Conservation (phyloP, 2,113 vertebrate species). For the Protobothrops mucrosquamatus region DNA sequence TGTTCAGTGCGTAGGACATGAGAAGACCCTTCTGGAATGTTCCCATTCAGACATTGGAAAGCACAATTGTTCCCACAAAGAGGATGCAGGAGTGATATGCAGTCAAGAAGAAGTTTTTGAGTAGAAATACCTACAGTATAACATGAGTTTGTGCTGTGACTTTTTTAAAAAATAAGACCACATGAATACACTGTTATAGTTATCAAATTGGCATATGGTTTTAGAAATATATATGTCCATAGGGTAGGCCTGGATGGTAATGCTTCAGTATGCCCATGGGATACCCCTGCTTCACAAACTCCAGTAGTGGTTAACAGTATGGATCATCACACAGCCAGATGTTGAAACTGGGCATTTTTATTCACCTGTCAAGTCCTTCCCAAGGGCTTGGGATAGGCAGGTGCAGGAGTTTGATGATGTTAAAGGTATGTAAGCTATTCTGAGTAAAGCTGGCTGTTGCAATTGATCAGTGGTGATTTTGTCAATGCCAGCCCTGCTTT, state of each 20-base stretch:
- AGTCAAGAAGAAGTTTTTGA: conserved; percentile 55
- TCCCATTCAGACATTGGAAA: conserved; percentile 72
- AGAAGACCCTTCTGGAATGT: conserved; percentile 83
- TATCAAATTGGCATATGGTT: background rate
- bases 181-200: background rate
- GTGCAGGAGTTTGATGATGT: background rate
- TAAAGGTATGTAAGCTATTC: background rate
- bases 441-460: background rate
- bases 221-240: background rate
- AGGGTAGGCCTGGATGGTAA: background rate
- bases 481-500: background rate
- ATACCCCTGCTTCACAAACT: background rate
- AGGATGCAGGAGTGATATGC: conserved; percentile 89
- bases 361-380: background rate
- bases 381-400: background rate
- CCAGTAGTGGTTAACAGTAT: background rate
- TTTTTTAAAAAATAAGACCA: background rate
- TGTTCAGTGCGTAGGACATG: conserved; percentile 79
- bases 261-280: background rate
- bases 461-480: background rate
- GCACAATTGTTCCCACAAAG: conserved; percentile 87
- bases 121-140: background rate
- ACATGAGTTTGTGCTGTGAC: background rate
- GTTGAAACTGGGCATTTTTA: background rate
- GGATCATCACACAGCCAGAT: background rate